phyloP scores from a whole-genome alignment of 2,888 invertebrate species.

The Xestia rhomboidea region DNA sequence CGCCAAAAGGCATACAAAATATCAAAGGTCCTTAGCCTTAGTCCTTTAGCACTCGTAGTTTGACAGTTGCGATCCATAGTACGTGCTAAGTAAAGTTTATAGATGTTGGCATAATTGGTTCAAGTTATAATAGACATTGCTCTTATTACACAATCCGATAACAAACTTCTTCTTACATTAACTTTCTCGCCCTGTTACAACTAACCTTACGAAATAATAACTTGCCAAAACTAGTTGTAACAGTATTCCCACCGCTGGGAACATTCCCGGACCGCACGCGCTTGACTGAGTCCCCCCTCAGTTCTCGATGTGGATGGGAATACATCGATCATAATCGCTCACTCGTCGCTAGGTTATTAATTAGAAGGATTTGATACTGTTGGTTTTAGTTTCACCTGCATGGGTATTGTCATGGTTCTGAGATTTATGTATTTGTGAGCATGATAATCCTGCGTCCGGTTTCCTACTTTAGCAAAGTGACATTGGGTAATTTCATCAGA shows the following conservation, averaged over 20 bases:
- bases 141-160: background rate
- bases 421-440: background rate
- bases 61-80: background rate
- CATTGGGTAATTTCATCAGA: background rate
- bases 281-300: slow-evolving; percentile 19
- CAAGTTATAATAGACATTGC: background rate
- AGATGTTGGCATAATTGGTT: background rate
- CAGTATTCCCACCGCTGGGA: slow-evolving; percentile 17
- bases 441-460: background rate
- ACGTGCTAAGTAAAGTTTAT: background rate
- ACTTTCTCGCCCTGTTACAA: background rate
- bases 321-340: slow-evolving; percentile 59
- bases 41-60: background rate
- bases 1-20: no score
- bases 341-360: slow-evolving; percentile 40
- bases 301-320: slow-evolving; percentile 6
- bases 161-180: background rate
- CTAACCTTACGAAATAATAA: slow-evolving; percentile 15
- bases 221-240: slow-evolving; percentile 21
- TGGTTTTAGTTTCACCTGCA: background rate
- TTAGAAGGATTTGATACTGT: slow-evolving; percentile 24
- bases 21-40: no score
- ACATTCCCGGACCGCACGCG: slow-evolving; percentile 16
- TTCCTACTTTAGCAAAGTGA: background rate
- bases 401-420: background rate